Evolutionary conservation across 2,113 vertebrate genomes (phyloP), one percentile per base, ranked within the genome.

Genomic region (Serinus canaria): DNA sequence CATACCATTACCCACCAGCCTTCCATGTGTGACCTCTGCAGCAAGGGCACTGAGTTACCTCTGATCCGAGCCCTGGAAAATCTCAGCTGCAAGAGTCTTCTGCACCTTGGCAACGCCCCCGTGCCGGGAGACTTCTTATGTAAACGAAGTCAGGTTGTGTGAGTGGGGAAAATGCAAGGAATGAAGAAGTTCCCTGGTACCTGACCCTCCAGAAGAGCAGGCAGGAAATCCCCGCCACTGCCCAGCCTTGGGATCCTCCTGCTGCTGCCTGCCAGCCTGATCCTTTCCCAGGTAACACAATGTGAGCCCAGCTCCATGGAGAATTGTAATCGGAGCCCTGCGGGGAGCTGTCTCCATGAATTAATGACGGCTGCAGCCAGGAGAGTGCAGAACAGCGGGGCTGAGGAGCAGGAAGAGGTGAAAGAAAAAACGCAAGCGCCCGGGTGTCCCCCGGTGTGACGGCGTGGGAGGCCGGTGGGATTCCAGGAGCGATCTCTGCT

Each of bases 281-380:
- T 9, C 0, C 78, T 28, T 19, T 0, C 16, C 5, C 39, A 14
- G 77, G 70, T 4, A 31, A 62, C 14, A n/a, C 33, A 33, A 47
- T 0, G 18, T 16, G 70, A 80, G 14, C 60, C 35, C 72, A 3
- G 28, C 31, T 5, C 31, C 23, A 0, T 0, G 19, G 58, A 43
- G 55, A 41, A 9, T 1, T 8, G 60, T 21, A 19, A 9, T 1
- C 2, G 0, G 74, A 67, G 67, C 55, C 74, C 75, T 19, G 44
- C 0, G 0, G 15, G 4, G 39, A 73, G 73, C 52, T 25, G 27
- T 13, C 13, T 16, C 33, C 1, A 0, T 16, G 62, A 33, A 43
- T 37, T 58, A 30, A n/a, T 33, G 67, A 35, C 33, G 13, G 59
- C 75, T 17, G 6, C 72, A 7, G 1, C 47, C 67, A 17, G 62